Base-by-base conservation (phyloP, 2,888 invertebrate species). In the Cheilosia pagana region DNA sequence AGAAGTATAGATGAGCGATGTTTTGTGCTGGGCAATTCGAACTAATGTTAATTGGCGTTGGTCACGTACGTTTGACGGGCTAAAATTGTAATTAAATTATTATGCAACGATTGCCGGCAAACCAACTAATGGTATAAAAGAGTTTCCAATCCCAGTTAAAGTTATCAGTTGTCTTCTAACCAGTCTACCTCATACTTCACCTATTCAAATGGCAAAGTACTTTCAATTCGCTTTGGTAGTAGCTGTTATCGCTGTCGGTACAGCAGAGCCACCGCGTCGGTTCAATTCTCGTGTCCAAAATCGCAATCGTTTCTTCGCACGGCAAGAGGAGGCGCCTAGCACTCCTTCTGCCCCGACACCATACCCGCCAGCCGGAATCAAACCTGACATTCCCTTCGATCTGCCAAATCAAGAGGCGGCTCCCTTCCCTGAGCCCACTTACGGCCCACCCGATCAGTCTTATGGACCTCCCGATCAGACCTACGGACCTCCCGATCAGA, bases 331-430 rank as follows among this genome's bases (percentile, higher is more conserved):
- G 5, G 63, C 59, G 0, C 72, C 82, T 2, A 78, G 62, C 43
- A 28, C 41, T 12, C 48, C 72, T 23, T 43, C 74, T n/a, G 72
- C 57, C 43, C 67, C 39, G 0, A 53, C 79, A 31, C 83, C 83
- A 3, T 85, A 85, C 52, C 83, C 83, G 41, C 79, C 83, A 3
- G 79, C 79, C 14, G 83, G 79, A 0, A 63, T 78, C 31, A 85
- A 74, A 45, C 79, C 85, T 2, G 79, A 79, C 2, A 71, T 85
- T 59, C 79, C 85, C 5, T 85, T 85, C 19, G 85, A 85, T 3
- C 85, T 85, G 12, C 85, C 85, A 2, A 78, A 74, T n/a, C 62
- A 83, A 35, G 78, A 78, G 39, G 62, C 78, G 0, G 68, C 48
- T 5, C 21, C 48, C 10, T 74, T 78, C 39, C 72, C 77, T 2